Evolutionary conservation across 2,888 invertebrate species (phyloP).

Genomic region (Odontocolon sp.): DNA sequence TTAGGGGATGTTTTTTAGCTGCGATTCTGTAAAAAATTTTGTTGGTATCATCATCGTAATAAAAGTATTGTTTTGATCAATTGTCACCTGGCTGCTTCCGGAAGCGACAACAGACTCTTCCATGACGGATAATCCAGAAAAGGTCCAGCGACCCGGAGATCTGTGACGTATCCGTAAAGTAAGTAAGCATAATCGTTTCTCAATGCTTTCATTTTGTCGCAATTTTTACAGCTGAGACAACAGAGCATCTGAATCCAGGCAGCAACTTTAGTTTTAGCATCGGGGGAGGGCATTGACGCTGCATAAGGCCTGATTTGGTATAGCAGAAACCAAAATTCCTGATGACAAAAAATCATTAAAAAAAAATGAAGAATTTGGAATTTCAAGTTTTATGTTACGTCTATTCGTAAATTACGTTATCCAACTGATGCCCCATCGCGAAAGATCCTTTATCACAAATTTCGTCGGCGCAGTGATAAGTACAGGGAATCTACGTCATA

Average conservation of each 20-base stretch:
- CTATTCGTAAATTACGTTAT: conserved; percentile 53
- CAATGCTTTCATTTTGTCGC: conserved; percentile 82
- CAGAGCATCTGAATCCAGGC: conserved; percentile 83
- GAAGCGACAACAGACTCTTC: conserved; percentile 78
- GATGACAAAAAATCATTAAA: too few species aligned
- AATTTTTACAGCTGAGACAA: conserved; percentile 79
- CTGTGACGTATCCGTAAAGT: conserved; percentile 80
- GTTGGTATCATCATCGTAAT: too few species aligned
- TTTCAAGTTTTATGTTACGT: too few species aligned
- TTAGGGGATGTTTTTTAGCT: conserved; percentile 79
- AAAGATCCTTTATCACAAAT: conserved; percentile 51
- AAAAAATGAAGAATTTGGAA: too few species aligned
- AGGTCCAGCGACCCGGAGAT: conserved; percentile 81
- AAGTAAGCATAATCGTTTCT: conserved; percentile 83
- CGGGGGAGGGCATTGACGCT: conserved; percentile 77
- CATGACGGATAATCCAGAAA: conserved; percentile 81
- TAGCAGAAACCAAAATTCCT: conserved; percentile 82
- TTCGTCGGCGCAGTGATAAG: conserved; percentile 59
- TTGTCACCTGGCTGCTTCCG: conserved; percentile 77
- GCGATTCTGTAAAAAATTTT: conserved; percentile 60
- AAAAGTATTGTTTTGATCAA: not conserved
- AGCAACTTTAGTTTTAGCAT: conserved; percentile 80
- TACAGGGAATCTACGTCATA: conserved; percentile 61
- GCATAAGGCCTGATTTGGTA: conserved; percentile 81
- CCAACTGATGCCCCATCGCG: conserved; percentile 65